These are phyloP conservation scores for Drosophila vallismaia DNA, from an alignment of 2,888 invertebrate genomes.

Conservation along the genomic window DNA sequence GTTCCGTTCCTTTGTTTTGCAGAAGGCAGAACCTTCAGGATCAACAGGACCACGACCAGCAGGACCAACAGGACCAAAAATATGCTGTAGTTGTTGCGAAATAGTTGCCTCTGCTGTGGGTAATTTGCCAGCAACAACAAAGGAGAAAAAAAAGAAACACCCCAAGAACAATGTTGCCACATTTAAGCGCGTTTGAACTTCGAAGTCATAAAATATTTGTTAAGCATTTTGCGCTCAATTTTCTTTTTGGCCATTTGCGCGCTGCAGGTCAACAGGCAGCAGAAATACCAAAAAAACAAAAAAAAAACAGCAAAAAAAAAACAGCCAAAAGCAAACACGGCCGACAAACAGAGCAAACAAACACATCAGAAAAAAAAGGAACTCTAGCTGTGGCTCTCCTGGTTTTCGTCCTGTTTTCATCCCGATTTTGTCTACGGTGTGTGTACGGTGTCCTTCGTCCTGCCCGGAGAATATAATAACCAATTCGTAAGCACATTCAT, in stretches of 20 bases:
- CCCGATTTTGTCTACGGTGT: constrained; percentile 11
- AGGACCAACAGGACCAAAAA: constrained; percentile 35
- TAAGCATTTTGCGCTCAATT: constrained; percentile 77
- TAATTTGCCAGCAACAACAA: constrained; percentile 69
- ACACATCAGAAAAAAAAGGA: constrained; percentile 35
- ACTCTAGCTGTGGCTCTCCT: neutral
- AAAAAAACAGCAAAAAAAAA: neutral
- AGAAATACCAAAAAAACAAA: constrained; percentile 14
- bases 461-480: constrained; percentile 58
- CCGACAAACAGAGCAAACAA: constrained; percentile 47
- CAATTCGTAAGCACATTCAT: constrained; percentile 75
- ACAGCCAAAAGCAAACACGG: constrained; percentile 47
- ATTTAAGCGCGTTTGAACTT: constrained; percentile 77
- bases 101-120: constrained; percentile 56
- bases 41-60: neutral
- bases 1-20: constrained; percentile 29
- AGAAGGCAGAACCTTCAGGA: constrained; percentile 8
- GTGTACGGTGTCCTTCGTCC: no score
- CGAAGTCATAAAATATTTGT: constrained; percentile 76
- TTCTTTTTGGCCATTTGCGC: constrained; percentile 68
- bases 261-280: constrained; percentile 64
- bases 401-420: constrained; percentile 10
- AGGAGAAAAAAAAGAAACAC: constrained; percentile 18
- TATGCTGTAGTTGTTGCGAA: constrained; percentile 35
- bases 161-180: constrained; percentile 57